Evolutionary conservation across 1,140 invertebrate species (phyloP), one percentile per base, ranked within the genome.

Genomic region (Dinothrombium tinctorium): DNA sequence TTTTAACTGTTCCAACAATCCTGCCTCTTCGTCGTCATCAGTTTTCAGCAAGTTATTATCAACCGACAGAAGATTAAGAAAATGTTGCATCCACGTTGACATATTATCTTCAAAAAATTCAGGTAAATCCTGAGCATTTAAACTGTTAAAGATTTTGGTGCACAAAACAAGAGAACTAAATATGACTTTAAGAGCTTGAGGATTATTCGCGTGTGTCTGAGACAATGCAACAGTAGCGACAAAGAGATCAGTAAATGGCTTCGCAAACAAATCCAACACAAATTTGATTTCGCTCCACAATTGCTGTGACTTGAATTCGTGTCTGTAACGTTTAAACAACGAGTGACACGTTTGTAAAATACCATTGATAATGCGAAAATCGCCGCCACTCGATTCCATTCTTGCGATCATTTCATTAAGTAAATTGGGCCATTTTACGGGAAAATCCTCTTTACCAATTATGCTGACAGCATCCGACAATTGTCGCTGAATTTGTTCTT

Each of bases 31-130:
- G 45, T 82, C 76, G 50, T 79, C 63, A 40, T 67, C 63, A 3
- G 73, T 73, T 29, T 56, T 53, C 6, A 69, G 51, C 1, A 63
- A 45, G 33, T 57, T 56, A 47, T 83, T 74, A 57, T 90, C 71
- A 5, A 64, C 62, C 48, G 68, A 73, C 8, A 96, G 60, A 7
- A 96, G 64, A 32, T 66, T 69, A 23, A 83, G 69, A 49, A 95
- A 86, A 55, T 83, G 72, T 0, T 65, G 66, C 86, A 96, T 92
- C 90, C 90, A 98, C 11, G 66, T 67, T 37, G 65, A 62, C 74
- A 96, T 92, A 54, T 94, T 87, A 54, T 98, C 90, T 60, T 96
- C 89, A 63, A 96, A 96, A 64, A 83, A 90, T 63, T 96, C 89
- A 0, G 90, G 89, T 47, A 98, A 61, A 64, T 98, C 90, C 68